These are phyloP conservation scores for Caenorhabditis tropicalis DNA, from an alignment of 1,140 invertebrate genomes.

Conservation along the genomic window DNA sequence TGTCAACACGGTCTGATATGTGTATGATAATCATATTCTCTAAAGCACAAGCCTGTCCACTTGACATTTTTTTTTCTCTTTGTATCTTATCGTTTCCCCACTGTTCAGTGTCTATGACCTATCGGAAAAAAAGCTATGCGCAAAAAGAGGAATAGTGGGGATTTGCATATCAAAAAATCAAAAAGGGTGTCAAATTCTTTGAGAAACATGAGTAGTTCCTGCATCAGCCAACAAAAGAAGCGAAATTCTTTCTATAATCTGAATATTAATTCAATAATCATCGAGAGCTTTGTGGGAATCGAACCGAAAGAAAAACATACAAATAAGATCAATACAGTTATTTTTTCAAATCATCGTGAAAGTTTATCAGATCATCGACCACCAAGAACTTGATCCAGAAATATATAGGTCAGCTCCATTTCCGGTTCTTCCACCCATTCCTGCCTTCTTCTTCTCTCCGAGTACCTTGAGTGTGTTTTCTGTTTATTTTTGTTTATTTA, in stretches of 20 bases:
- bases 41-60: slow-evolving; percentile 19
- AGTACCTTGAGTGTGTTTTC: slow-evolving; percentile 1
- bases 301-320: too few species aligned
- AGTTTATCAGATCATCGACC: too few species aligned
- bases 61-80: slow-evolving; percentile 12
- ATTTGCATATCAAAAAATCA: background rate
- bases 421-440: background rate
- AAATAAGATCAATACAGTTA: too few species aligned
- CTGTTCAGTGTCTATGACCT: background rate
- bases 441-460: background rate
- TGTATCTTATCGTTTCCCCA: background rate
- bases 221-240: background rate
- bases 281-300: too few species aligned
- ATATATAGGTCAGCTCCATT: background rate
- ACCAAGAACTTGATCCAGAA: too few species aligned
- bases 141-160: background rate
- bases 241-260: too few species aligned
- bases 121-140: background rate
- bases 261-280: too few species aligned
- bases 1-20: background rate
- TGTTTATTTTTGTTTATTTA: background rate
- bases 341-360: too few species aligned
- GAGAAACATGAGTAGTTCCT: background rate
- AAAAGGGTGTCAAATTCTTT: background rate
- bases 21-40: slow-evolving; percentile 5